Conservation (phyloP, 2,797 vertebrate genomes). For the Pachyuromys duprasi region DNA sequence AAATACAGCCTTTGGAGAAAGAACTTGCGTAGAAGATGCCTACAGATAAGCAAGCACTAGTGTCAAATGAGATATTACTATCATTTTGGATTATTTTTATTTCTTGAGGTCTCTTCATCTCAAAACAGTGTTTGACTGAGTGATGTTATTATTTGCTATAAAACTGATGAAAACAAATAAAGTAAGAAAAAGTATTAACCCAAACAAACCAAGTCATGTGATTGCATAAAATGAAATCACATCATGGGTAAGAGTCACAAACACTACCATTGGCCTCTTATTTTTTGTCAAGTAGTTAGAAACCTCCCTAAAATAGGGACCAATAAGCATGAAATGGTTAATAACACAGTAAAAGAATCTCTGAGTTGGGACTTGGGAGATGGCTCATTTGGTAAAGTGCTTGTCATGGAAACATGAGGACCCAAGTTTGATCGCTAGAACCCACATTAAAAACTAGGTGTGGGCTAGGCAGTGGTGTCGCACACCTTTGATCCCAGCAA, state of each 20-base stretch:
- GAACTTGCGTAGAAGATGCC: slow-evolving; percentile 2
- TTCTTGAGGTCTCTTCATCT: slow-evolving; percentile 61
- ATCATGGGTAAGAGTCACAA: background rate
- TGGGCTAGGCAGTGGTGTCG: background rate
- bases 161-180: slow-evolving; percentile 51
- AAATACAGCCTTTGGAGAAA: slow-evolving; percentile 33
- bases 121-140: slow-evolving; percentile 52
- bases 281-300: slow-evolving; percentile 15
- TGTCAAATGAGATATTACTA: slow-evolving; percentile 10
- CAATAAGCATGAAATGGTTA: slow-evolving; percentile 28
- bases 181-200: background rate
- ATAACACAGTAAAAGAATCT: background rate
- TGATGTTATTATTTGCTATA: slow-evolving; percentile 51
- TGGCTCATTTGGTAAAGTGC: background rate
- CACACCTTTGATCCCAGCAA: background rate
- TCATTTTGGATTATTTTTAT: slow-evolving; percentile 52
- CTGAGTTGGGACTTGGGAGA: background rate
- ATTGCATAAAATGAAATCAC: background rate
- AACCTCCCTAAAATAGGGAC: slow-evolving; percentile 29
- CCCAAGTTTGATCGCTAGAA: background rate
- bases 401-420: background rate
- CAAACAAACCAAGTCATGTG: slow-evolving; percentile 49
- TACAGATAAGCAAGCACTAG: background rate
- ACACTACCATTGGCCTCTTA: slow-evolving; percentile 28
- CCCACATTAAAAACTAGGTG: background rate